Evolutionary conservation across 2,888 invertebrate genomes (phyloP), one percentile per base, ranked within the genome.

Genomic region (Acanthosoma haemorrhoidale): DNA sequence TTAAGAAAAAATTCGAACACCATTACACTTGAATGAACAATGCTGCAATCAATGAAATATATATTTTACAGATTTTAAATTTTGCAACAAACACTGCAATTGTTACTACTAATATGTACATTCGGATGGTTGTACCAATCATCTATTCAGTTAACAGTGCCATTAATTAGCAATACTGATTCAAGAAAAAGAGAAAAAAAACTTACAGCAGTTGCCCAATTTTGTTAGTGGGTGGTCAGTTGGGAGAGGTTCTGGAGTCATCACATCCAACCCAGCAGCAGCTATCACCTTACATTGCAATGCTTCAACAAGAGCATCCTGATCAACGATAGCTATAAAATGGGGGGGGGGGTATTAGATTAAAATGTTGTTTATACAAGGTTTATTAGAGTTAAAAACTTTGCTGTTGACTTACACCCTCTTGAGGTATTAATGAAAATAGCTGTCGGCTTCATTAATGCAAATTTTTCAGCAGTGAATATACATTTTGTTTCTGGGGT

Each of bases 221-320:
- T 84, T 86, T 13, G 92, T 78, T 13, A 96, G 81, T 68, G 89
- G 89, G 79, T 92, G 87, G 78, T 89, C 86, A 5, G 85, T 80
- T 0, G 95, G 91, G 67, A 97, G 79, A 0, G 96, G 96, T 79
- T 97, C 96, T 0, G 96, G 96, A 1, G 87, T 87, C 77, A 90
- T 91, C 3, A 96, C 96, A 79, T 97, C 96, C 2, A 97, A 82
- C 0, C 95, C 96, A 1, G 96, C 96, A 0, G 90, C 90, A 77
- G 87, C 89, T 73, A 96, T 95, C 74, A 84, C 83, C 1, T 87
- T 86, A 39, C 82, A 83, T 77, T 87, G 87, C 63, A 97, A 81
- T 0, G 95, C 95, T 63, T 85, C 84, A 68, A 90, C 86, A 25
- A 97, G 80, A 71, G 90, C 94, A 1, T 90, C 86, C 77, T 95